Percentiles rank a stretch among this genome's conserved stretches.
These are phyloP conservation scores for Acanthornis magna DNA, from an alignment of 2,797 vertebrate species.

Conservation along the genomic window DNA sequence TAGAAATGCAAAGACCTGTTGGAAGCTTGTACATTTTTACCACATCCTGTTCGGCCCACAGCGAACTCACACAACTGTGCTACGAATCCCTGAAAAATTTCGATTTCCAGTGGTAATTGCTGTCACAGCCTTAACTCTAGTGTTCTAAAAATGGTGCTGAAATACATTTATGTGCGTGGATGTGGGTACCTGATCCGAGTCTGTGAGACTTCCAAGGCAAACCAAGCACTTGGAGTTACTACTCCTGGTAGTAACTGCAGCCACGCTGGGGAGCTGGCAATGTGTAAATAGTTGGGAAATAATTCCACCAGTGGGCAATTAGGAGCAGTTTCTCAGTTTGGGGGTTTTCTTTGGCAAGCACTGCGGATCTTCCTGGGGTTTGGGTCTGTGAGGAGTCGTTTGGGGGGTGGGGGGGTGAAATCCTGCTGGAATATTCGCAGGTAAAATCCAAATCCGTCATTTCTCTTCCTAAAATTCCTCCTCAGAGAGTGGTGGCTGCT, in stretches of 20 bases:
- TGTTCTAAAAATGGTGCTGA: conserved; percentile 62
- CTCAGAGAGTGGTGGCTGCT: not conserved
- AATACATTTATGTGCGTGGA: conserved; percentile 18
- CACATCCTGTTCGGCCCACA: not conserved
- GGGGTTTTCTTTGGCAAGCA: not conserved
- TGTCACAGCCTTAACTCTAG: conserved; percentile 64
- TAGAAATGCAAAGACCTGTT: conserved; percentile 41
- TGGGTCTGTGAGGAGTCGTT: not conserved
- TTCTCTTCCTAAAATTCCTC: not conserved
- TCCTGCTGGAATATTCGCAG: not conserved
- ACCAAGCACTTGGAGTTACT: not conserved
- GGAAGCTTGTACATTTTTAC: conserved; percentile 22
- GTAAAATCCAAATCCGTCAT: fast-evolving
- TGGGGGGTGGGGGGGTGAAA: not conserved
- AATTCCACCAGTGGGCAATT: not conserved
- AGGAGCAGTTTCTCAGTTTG: not conserved
- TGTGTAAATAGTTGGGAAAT: not conserved
- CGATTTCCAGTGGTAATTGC: conserved; percentile 51
- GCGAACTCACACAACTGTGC: conserved; percentile 17
- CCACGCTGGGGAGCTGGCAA: not conserved
- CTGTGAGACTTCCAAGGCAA: not conserved
- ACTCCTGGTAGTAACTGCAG: not conserved
- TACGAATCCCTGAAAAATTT: conserved; percentile 16
- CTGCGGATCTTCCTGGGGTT: not conserved
- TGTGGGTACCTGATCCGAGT: not conserved